These are phyloP conservation scores for Emberiza fucata DNA, from an alignment of 2,113 vertebrate genomes.

Conservation along the genomic window DNA sequence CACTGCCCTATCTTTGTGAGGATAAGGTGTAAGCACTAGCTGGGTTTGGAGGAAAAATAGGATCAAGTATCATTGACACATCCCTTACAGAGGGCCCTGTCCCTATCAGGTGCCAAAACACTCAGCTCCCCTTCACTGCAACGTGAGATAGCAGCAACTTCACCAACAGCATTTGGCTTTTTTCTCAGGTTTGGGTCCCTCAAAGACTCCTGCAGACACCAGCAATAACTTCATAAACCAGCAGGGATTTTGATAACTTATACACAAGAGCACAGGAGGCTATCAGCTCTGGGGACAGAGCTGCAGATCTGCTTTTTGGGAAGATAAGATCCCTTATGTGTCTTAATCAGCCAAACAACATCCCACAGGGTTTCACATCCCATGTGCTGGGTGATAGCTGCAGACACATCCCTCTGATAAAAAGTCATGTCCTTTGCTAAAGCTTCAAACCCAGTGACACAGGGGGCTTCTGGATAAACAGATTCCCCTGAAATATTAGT, in stretches of 20 bases:
- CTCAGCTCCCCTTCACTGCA: not conserved
- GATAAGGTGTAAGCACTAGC: not conserved
- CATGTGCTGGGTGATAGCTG: not conserved
- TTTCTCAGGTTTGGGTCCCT: not conserved
- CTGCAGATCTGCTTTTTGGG: not conserved
- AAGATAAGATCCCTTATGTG: not conserved
- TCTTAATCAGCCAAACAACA: not conserved
- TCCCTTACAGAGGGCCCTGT: not conserved
- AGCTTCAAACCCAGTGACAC: not conserved
- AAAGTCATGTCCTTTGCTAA: not conserved
- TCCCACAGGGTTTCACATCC: not conserved
- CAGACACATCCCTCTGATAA: not conserved
- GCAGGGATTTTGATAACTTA: not conserved
- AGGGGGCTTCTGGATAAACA: not conserved
- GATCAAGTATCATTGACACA: not conserved
- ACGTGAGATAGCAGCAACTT: rapidly evolving
- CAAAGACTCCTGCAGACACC: not conserved
- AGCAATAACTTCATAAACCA: not conserved
- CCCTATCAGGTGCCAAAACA: not conserved
- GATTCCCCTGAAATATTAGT: not conserved
- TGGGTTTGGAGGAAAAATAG: not conserved
- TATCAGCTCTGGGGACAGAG: not conserved
- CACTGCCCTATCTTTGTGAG: not conserved
- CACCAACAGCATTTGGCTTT: not conserved
- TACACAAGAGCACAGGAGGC: not conserved